Evolutionary conservation across 2,888 invertebrate genomes (phyloP), one percentile per base, ranked within the genome.

Genomic region (Falcaria lacertinaria): DNA sequence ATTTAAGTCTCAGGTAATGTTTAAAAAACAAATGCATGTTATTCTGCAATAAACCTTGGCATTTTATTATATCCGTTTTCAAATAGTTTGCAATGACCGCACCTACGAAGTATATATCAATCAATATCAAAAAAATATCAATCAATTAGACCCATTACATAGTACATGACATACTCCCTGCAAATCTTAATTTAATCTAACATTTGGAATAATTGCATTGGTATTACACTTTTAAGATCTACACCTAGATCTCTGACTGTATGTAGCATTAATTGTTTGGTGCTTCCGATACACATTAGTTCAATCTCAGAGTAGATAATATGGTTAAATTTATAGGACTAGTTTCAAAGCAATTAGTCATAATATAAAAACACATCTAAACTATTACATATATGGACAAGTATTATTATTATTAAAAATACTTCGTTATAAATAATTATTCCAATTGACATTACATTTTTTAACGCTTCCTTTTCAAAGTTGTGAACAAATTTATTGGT

Each of bases 41-140:
- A 57, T 52, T 47, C 8, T 28, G 60, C 52, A 64, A 69, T 64
- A 73, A 74, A 69, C 80, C 80, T 80, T 80, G 79, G 64, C 78
- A 79, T 80, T 79, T 80, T 47, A 47, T 45, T 49, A 58, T 62
- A 72, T 69, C 69, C 69, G 67, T 73, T 72, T 66, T 64, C 44
- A 62, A 71, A 66, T 60, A 46, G 49, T 60, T 48, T 48, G 62
- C 52, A 60, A 60, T 61, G 56, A 60, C 58, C 45, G 55, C 53
- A 57, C 60, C 45, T 60, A 61, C 69, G 66, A 59, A 68, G 63
- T 69, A 71, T 66, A 70, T 69, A 66, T 68, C 62, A 65, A 67
- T 64, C 64, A 60, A 56, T 53, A 57, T 60, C 45, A 60, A 61
- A 70, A 67, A 59, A 68, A 63, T 69, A 71, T 66, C 71, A 70